Base-by-base conservation (phyloP, 2,113 vertebrate genomes). In the Silurus asotus region DNA sequence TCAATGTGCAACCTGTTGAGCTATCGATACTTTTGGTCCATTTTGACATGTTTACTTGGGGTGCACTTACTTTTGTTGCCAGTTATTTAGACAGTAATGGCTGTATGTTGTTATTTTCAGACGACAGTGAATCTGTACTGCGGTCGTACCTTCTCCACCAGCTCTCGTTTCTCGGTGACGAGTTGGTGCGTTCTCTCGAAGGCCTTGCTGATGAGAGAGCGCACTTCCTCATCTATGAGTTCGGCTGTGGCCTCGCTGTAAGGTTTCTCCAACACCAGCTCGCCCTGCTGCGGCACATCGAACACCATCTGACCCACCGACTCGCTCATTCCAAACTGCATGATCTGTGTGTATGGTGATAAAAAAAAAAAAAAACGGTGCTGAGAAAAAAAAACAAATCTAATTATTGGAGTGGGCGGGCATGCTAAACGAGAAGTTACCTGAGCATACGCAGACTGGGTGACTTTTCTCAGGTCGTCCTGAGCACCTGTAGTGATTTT, bases 191-290 rank as follows among this genome's bases (percentile, higher is more conserved):
- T 95, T 80, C 92, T 89, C 4, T 92, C 77, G 5, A 92, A 93
- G 84, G 95, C 90, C 0, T 84, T 49, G 51, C 94, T 90, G 20
- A 95, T 87, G 37, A 87, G 85, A 65, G 69, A 65, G 2, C 85
- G 58, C 59, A 87, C 96, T 84, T 96, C 95, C 88, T 95, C 91
- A 8, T 96, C 95, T 2, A 95, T 94, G 13, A 96, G 92, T 88
- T 95, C 92, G 4, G 94, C 93, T 0, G 93, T 92, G 6, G 92
- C 93, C 85, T 95, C 93, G 0, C 94, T 93, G 84, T 93, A 93
- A 0, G 91, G 93, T 84, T 94, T 94, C 89, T 94, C 92, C 51
- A 91, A 84, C 45, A 91, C 45, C 37, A 83, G 62, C 78, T 94
- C 90, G 0, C 92, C 93, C 55, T 89, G 90, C 1, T 51, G 75